phyloP scores from a whole-genome alignment of 2,113 vertebrate genomes.

The Dicerorhinus sumatrensis region DNA sequence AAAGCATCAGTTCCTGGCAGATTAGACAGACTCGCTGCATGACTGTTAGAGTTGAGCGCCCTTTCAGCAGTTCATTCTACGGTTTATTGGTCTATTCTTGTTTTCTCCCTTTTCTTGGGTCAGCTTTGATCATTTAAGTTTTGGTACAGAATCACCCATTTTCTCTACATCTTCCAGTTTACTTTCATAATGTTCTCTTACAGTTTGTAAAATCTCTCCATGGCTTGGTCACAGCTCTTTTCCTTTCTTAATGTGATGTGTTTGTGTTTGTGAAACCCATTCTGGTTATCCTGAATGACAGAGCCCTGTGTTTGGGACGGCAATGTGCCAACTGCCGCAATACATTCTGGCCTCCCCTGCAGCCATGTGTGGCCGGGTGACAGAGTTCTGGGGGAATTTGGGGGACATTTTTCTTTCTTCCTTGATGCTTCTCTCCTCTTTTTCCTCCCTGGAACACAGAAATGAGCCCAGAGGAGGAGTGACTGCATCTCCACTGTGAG shows the following conservation, averaged over 20 bases:
- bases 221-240: background rate
- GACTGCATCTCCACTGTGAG: background rate
- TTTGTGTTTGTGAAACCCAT: background rate
- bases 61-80: background rate
- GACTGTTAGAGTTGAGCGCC: fast-evolving
- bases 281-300: background rate
- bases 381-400: background rate
- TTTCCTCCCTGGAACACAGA: background rate
- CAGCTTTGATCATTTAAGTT: background rate
- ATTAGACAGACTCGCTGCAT: fast-evolving
- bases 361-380: fast-evolving
- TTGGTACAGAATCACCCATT: background rate
- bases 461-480: background rate
- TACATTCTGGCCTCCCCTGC: background rate
- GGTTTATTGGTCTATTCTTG: background rate
- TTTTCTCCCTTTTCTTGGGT: background rate
- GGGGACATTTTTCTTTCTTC: background rate
- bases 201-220: fast-evolving
- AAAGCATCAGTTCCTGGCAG: fast-evolving
- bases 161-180: background rate
- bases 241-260: background rate
- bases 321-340: background rate
- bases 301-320: background rate
- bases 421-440: too few relatives aligned
- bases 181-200: background rate